These are phyloP conservation scores for Musca domestica DNA, from an alignment of 1,140 invertebrate genomes.

Conservation along the genomic window DNA sequence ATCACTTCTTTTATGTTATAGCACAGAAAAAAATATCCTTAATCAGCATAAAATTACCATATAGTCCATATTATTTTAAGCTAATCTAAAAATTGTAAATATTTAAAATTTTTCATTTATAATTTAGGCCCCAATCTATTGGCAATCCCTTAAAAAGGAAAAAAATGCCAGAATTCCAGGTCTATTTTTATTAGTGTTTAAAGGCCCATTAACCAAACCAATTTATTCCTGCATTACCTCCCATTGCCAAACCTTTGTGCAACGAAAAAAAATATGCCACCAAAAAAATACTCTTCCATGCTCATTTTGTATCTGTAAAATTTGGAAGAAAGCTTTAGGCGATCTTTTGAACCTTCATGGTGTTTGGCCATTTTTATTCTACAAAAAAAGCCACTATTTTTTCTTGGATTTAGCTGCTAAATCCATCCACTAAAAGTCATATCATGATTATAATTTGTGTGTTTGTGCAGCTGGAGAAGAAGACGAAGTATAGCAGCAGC, in stretches of 20 bases:
- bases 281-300: not conserved
- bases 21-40: too few species aligned
- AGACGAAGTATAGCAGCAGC: not conserved
- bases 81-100: too few species aligned
- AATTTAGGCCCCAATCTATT: too few species aligned
- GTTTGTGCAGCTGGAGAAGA: not conserved
- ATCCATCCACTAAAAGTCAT: constrained; percentile 7
- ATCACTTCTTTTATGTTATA: too few species aligned
- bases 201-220: not conserved
- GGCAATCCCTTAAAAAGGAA: too few species aligned
- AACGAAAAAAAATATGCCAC: not conserved
- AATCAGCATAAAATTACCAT: too few species aligned
- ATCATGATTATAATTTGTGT: constrained; percentile 20
- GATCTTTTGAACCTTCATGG: constrained; percentile 20
- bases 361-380: not conserved
- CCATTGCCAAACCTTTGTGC: not conserved
- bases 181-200: not conserved
- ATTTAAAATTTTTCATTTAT: too few species aligned
- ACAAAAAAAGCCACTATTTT: not conserved
- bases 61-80: too few species aligned
- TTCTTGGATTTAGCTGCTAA: not conserved
- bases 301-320: not conserved
- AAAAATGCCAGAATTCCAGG: too few species aligned
- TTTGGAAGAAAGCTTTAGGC: constrained; percentile 9
- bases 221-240: not conserved